Base-by-base conservation (phyloP, 2,797 vertebrate species). In the Galago senegalensis region DNA sequence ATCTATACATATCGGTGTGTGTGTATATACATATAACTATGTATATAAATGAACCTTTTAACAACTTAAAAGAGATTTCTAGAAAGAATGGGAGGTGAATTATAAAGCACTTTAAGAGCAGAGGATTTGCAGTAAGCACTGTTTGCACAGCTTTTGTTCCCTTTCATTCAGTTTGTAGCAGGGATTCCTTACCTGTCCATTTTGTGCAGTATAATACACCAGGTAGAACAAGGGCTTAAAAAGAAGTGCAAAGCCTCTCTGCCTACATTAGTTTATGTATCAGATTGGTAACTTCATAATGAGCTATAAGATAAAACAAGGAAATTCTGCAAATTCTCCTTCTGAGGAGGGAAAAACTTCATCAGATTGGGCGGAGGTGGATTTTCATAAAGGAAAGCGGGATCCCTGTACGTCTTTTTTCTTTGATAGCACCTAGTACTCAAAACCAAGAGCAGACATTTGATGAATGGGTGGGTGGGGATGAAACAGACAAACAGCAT, bases 21-120 rank as follows among this genome's bases (percentile, higher is more conserved):
- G 23, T 60, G 18, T 63, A 37, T 17, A 65, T 46, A 60, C 12
- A 63, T 9, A 56, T 25, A 93, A 18, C 31, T 67, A n/a, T 3
- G 31, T 67, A 73, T 11, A 43, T 27, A 63, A 63, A 40, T 58
- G 14, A 70, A 56, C 65, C 1, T 40, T 94, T 91, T 23, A 10
- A 83, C 80, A 91, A 49, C 34, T 79, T 12, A 58, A 27, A 85
- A 94, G 5, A 91, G 53, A 27, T 82, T 96, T 79, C 34, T 72
- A 73, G 31, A 91, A 88, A 75, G 11, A 95, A 49, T 81, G 13
- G 1, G 25, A 67, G 1, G 16, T 27, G 77, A 82, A 67, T 77
- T 93, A 73, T 69, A 72, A 88, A 60, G 4, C 3, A 77, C 27
- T 70, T 84, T 65, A 69, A 75, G 43, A 87, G 20, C 5, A 81